Percentiles rank a stretch among this genome's conserved stretches.
These are phyloP conservation scores for Whitmania pigra DNA, from an alignment of 1,140 invertebrate genomes.

Conservation along the genomic window DNA sequence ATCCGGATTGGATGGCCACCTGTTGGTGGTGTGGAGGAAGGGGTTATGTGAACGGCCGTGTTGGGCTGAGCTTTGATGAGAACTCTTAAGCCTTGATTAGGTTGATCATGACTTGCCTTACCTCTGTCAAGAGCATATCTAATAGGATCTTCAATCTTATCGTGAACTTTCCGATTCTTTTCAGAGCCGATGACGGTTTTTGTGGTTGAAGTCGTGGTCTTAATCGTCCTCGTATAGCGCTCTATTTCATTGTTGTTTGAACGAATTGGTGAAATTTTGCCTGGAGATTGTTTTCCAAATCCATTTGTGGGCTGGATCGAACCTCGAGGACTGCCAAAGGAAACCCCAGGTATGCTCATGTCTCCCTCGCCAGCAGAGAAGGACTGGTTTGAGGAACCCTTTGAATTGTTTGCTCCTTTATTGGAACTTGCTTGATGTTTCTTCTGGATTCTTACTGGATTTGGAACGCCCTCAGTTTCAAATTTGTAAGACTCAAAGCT, in stretches of 20 bases:
- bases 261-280: background rate
- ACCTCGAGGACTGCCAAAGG: background rate
- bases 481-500: background rate
- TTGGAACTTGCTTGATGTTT: background rate
- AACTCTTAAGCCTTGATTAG: background rate
- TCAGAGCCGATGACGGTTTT: too few species aligned
- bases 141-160: background rate
- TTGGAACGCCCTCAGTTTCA: background rate
- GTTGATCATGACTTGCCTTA: background rate
- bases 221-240: background rate
- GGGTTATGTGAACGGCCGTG: constrained; percentile 15
- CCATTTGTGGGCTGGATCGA: background rate
- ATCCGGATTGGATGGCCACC: background rate
- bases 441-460: constrained; percentile 16
- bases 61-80: constrained; percentile 12
- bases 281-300: background rate
- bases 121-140: constrained; percentile 5
- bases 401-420: background rate
- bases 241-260: background rate
- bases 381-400: constrained; percentile 11
- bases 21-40: constrained; percentile 12
- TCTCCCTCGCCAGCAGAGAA: constrained; percentile 13
- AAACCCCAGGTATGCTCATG: constrained; percentile 14
- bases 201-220: background rate
- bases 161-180: background rate